Evolutionary conservation across 1,140 invertebrate genomes (phyloP).

Genomic region (Acromyrmex heyeri): DNA sequence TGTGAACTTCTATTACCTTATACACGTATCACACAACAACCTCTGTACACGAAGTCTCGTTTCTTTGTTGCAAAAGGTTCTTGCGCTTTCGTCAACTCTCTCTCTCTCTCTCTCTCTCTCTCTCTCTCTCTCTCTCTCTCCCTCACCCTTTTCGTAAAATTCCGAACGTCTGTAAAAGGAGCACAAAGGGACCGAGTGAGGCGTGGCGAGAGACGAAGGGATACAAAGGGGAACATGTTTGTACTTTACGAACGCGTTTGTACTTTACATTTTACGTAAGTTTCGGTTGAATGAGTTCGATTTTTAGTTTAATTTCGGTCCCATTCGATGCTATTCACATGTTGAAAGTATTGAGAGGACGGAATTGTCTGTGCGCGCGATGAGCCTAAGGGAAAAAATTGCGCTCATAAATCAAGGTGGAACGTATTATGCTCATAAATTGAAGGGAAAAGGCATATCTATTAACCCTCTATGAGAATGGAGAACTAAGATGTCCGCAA

Average conservation of each 20-base stretch:
- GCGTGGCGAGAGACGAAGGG: neutral
- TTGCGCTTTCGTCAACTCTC: neutral
- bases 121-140: no score
- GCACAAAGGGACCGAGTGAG: constrained; percentile 10
- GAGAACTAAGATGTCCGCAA: neutral
- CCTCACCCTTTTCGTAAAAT: constrained; percentile 13
- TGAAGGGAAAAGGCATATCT: neutral
- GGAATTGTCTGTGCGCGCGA: neutral
- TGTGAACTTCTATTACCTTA: constrained; percentile 25
- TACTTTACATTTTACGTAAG: constrained; percentile 8
- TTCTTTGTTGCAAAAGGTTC: constrained; percentile 28
- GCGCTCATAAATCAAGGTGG: constrained; percentile 43
- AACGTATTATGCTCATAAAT: constrained; percentile 53
- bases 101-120: neutral
- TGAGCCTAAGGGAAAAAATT: constrained; percentile 28
- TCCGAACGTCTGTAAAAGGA: constrained; percentile 34
- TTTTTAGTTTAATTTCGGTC: constrained; percentile 27
- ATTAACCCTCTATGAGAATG: constrained; percentile 38
- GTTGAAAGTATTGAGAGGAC: neutral
- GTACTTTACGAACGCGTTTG: neutral
- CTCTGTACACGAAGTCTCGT: neutral
- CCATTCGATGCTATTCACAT: neutral
- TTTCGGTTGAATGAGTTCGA: neutral
- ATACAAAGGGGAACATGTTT: neutral
- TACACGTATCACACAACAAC: constrained; percentile 29